A percentile compares a stretch with the other conserved stretches of the same genome.
These are phyloP conservation scores for Penelope pileata DNA, from an alignment of 2,113 vertebrate genomes.

Conservation along the genomic window DNA sequence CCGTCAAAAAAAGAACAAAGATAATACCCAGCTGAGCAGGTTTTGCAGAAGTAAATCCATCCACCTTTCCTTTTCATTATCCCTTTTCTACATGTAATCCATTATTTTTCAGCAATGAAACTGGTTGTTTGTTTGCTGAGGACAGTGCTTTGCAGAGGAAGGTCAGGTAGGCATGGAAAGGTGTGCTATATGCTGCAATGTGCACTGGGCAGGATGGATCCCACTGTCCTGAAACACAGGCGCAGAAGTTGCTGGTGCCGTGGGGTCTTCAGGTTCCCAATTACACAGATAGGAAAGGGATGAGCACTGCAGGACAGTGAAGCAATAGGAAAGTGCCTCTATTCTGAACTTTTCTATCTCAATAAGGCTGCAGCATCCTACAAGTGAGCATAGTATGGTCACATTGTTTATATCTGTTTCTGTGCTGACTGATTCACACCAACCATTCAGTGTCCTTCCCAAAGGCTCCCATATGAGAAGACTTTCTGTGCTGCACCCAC, in stretches of 20 bases:
- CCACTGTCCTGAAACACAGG: not conserved
- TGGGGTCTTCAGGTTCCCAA: not conserved
- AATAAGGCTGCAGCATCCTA: not conserved
- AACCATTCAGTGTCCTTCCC: not conserved
- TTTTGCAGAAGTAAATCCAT: slow-evolving; percentile 28
- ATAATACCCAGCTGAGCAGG: not conserved
- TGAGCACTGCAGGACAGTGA: not conserved
- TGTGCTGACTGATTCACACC: not conserved
- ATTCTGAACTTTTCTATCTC: not conserved
- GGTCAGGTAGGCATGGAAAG: not conserved
- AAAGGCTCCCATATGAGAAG: not conserved
- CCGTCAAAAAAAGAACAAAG: not conserved
- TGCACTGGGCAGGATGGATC: not conserved
- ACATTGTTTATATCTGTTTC: not conserved
- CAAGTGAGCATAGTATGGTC: not conserved
- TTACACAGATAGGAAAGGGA: not conserved
- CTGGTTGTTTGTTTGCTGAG: not conserved
- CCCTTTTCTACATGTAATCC: not conserved
- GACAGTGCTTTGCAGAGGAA: not conserved
- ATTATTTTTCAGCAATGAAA: slow-evolving; percentile 16
- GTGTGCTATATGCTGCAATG: not conserved
- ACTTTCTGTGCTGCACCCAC: not conserved
- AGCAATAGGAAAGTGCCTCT: not conserved
- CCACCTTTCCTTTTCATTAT: not conserved
- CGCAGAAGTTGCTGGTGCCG: not conserved